These are phyloP conservation scores for Cyanistes caeruleus DNA, from an alignment of 2,113 vertebrate genomes.

Conservation along the genomic window DNA sequence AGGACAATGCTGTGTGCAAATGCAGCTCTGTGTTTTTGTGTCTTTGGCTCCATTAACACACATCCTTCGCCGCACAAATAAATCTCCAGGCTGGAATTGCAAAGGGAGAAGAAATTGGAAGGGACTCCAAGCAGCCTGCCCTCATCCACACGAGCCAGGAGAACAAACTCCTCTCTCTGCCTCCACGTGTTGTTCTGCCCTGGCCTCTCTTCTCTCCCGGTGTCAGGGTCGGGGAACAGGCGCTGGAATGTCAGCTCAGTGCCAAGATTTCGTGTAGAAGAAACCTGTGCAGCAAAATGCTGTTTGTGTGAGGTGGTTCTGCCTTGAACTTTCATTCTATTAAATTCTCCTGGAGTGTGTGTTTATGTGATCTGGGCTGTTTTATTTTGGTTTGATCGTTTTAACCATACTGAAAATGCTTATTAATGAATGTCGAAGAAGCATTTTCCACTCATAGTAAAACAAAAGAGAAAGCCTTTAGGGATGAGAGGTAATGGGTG, in stretches of 20 bases:
- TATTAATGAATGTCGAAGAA: background rate
- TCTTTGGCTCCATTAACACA: background rate
- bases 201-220: background rate
- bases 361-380: background rate
- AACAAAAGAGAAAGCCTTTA: conserved; percentile 8
- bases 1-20: background rate
- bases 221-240: background rate
- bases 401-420: background rate
- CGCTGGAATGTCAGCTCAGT: background rate
- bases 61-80: background rate
- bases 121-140: background rate
- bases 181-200: background rate
- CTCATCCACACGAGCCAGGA: background rate
- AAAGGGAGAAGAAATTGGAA: background rate
- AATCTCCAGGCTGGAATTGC: background rate
- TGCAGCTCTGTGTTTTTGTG: background rate
- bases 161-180: background rate
- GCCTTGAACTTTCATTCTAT: background rate
- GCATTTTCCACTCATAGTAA: background rate
- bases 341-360: background rate
- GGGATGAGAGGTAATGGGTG: background rate
- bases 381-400: conserved; percentile 13
- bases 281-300: background rate
- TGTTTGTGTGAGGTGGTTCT: background rate
- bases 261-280: background rate